These are phyloP conservation scores for Lutjanus erythropterus DNA, from an alignment of 2,113 vertebrate species.

Conservation along the genomic window DNA sequence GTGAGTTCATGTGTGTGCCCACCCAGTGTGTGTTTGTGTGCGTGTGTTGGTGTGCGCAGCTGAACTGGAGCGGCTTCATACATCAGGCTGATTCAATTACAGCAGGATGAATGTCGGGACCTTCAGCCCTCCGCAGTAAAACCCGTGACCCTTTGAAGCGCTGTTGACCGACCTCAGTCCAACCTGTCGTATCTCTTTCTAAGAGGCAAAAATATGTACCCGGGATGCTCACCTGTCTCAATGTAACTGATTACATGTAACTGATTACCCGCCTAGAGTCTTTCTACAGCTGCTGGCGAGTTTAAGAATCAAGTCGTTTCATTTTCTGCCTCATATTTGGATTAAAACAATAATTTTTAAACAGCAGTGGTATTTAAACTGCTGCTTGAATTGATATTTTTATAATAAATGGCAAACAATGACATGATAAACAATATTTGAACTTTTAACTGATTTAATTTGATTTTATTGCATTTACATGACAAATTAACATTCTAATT, in stretches of 20 bases:
- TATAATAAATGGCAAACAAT: not conserved
- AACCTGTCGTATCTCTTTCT: constrained; percentile 29
- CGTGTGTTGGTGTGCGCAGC: constrained; percentile 11
- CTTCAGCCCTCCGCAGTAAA: constrained; percentile 45
- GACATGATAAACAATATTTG: not conserved
- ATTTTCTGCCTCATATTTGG: not conserved
- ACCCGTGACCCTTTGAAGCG: constrained; percentile 36
- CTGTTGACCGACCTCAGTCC: constrained; percentile 51
- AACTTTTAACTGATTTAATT: not conserved
- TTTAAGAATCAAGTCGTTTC: not conserved
- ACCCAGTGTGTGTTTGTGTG: not conserved
- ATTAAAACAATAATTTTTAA: too few species aligned
- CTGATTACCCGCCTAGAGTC: not conserved
- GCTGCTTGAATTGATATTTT: not conserved
- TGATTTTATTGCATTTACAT: not conserved
- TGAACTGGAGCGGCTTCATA: constrained; percentile 18
- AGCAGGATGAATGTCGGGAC: constrained; percentile 41
- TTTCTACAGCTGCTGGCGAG: not conserved
- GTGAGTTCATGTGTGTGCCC: not conserved
- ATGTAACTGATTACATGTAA: not conserved
- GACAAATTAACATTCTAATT: not conserved
- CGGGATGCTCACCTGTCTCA: not conserved
- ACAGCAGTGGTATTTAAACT: not conserved
- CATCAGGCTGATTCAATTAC: constrained; percentile 42
- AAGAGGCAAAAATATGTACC: not conserved